These are phyloP conservation scores for Elephas maximus DNA, from an alignment of 2,113 vertebrate species.

Conservation along the genomic window DNA sequence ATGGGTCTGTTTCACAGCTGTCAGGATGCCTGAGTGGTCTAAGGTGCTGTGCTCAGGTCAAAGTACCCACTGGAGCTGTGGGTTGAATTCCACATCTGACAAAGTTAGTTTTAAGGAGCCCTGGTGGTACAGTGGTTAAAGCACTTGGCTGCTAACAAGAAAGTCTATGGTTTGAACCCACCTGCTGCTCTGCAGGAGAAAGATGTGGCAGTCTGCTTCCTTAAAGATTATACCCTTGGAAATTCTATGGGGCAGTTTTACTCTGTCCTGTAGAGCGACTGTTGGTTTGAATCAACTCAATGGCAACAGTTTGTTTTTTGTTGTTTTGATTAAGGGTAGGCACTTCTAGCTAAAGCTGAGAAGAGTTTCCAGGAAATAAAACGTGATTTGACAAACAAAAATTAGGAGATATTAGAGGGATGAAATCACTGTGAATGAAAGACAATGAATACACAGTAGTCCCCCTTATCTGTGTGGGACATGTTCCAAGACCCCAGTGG, in stretches of 20 bases:
- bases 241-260: background rate
- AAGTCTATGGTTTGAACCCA: background rate
- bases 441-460: background rate
- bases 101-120: background rate
- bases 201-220: background rate
- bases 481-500: too few relatives aligned
- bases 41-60: too few relatives aligned
- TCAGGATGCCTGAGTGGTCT: background rate
- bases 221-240: background rate
- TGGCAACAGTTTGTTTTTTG: background rate
- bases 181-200: background rate
- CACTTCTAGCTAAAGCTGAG: background rate
- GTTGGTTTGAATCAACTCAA: background rate
- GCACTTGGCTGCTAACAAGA: background rate
- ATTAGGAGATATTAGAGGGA: background rate
- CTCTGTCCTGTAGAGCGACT: background rate
- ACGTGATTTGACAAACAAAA: background rate
- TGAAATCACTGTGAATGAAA: background rate
- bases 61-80: too few relatives aligned
- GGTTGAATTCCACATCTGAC: background rate
- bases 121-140: too few relatives aligned
- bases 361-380: background rate
- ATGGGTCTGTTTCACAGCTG: too few relatives aligned
- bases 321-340: background rate
- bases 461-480: too few relatives aligned